Evolutionary conservation across 2,888 invertebrate species (phyloP).

Genomic region (Perdita meconis): DNA sequence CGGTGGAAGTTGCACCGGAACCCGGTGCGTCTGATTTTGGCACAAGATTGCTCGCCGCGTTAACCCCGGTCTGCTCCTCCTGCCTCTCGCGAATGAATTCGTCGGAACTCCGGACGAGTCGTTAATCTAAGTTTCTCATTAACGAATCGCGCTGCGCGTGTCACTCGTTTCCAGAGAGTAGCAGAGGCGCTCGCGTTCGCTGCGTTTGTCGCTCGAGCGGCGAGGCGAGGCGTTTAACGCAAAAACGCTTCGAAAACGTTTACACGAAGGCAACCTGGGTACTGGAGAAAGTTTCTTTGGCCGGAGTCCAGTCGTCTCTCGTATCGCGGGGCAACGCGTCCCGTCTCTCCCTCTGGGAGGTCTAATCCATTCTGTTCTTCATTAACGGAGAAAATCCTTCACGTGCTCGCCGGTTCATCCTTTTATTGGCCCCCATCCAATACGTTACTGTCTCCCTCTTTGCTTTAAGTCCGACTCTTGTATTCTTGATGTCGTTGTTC

Average conservation of each 20-base stretch:
- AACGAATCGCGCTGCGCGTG: conserved; percentile 36
- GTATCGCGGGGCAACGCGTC: conserved; percentile 50
- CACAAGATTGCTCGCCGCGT: conserved; percentile 43
- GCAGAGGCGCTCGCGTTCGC: background rate
- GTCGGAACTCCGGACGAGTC: conserved; percentile 33
- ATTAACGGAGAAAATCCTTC: conserved; percentile 64
- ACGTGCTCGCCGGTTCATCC: conserved; percentile 51
- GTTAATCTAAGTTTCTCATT: conserved; percentile 58
- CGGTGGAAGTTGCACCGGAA: conserved; percentile 36
- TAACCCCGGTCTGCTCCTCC: conserved; percentile 2
- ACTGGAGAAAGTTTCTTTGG: conserved; percentile 57
- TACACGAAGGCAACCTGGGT: conserved; percentile 49
- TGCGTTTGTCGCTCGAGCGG: conserved; percentile 17
- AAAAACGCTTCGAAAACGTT: conserved; percentile 28
- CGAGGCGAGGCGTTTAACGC: conserved; percentile 35
- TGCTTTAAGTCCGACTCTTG: background rate
- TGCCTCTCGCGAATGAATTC: conserved; percentile 30
- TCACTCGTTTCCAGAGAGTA: background rate
- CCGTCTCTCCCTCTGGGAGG: conserved; percentile 47
- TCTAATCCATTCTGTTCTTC: conserved; percentile 65
- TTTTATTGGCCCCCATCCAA: conserved; percentile 56
- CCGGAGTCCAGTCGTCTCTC: conserved; percentile 58
- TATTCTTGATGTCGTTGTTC: background rate
- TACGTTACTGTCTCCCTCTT: conserved; percentile 40
- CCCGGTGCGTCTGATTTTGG: conserved; percentile 57